phyloP scores from a whole-genome alignment of 2,113 vertebrate genomes.

The Oceanites oceanicus region DNA sequence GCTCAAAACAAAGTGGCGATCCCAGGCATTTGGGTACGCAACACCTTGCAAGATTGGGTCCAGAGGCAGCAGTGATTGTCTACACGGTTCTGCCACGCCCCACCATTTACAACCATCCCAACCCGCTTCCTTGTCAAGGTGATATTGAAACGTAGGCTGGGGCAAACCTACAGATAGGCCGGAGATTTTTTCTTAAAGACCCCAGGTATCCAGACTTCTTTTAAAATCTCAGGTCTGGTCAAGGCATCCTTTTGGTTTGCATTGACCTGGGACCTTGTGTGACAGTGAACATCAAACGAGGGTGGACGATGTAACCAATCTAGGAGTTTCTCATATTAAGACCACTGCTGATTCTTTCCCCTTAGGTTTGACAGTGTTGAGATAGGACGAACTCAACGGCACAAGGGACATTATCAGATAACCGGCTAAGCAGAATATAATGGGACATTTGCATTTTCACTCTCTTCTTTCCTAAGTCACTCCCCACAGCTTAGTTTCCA shows the following conservation, averaged over 20 bases:
- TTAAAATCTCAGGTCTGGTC: background rate
- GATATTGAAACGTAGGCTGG: background rate
- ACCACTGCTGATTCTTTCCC: background rate
- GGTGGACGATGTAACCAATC: background rate
- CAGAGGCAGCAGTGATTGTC: background rate
- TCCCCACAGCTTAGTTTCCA: background rate
- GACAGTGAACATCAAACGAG: background rate
- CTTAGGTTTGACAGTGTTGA: background rate
- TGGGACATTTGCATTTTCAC: background rate
- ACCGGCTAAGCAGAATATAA: background rate
- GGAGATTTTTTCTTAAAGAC: background rate
- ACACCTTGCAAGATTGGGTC: background rate
- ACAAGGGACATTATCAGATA: background rate
- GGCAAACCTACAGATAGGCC: accelerated
- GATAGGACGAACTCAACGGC: background rate
- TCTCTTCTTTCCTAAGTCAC: background rate
- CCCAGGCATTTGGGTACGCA: background rate
- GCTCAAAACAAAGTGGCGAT: background rate
- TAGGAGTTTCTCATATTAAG: background rate
- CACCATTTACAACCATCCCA: background rate
- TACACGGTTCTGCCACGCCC: accelerated
- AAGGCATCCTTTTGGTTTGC: background rate
- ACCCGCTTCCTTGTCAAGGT: accelerated
- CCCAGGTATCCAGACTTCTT: background rate
- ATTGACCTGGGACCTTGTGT: too few species aligned